Percentiles rank a stretch among this genome's conserved stretches.
Evolutionary conservation across 1,140 invertebrate species (phyloP).

Genomic region (Artemia franciscana): DNA sequence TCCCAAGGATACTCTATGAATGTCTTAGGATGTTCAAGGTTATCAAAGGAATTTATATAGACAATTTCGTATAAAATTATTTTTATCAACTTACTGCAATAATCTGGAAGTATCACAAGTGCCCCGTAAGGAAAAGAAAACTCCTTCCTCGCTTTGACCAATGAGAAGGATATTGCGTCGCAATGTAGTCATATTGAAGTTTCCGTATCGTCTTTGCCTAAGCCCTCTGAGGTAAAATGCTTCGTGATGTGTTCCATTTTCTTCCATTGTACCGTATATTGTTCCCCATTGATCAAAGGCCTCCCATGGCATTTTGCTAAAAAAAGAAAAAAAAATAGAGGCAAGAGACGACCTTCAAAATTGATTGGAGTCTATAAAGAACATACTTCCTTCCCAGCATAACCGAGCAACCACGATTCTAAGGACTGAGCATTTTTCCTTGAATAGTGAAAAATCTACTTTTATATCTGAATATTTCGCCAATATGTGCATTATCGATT

Average conservation of each 20-base stretch:
- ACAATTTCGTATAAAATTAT: no score
- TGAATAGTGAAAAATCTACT: no score
- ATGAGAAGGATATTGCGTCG: slow-evolving; percentile 22
- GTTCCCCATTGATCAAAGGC: slow-evolving; percentile 29
- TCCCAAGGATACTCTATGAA: no score
- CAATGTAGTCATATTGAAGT: slow-evolving; percentile 11
- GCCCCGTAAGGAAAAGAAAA: slow-evolving; percentile 4
- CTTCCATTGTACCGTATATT: slow-evolving; percentile 20
- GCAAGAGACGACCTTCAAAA: slow-evolving; percentile 17
- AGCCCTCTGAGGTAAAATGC: slow-evolving; percentile 25
- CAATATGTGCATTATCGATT: no score
- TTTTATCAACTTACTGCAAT: slow-evolving; percentile 2
- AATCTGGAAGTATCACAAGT: slow-evolving; percentile 7
- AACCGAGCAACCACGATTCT: no score
- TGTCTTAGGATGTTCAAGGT: no score
- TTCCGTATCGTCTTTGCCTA: slow-evolving; percentile 25
- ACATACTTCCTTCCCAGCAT: no score
- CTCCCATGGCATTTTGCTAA: slow-evolving; percentile 14
- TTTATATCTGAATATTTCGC: no score
- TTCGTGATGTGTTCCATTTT: slow-evolving; percentile 16
- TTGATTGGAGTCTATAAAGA: no score
- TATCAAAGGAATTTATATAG: no score
- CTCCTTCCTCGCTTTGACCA: slow-evolving; percentile 22
- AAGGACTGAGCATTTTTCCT: no score
- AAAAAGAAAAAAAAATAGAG: slow-evolving; percentile 10